Evolutionary conservation across 2,888 invertebrate species (phyloP).

Genomic region (Clostera curtula): DNA sequence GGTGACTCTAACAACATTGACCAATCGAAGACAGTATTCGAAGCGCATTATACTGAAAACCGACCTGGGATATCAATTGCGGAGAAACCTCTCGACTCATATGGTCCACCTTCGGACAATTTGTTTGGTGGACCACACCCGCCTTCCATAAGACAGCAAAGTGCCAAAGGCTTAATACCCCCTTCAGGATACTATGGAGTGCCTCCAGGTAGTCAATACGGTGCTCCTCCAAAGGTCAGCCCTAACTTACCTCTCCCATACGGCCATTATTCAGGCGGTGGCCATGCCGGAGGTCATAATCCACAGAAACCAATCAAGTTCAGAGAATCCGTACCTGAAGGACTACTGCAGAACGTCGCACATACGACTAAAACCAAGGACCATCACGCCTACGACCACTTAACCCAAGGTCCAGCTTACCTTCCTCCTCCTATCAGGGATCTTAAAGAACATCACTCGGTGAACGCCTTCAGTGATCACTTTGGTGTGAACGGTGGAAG

Average conservation of each 20-base stretch:
- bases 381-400: slow-evolving; percentile 70
- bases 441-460: slow-evolving; percentile 71
- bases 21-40: slow-evolving; percentile 65
- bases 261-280: slow-evolving; percentile 58
- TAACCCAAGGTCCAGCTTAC: slow-evolving; percentile 69
- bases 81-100: slow-evolving; percentile 43
- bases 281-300: slow-evolving; percentile 51
- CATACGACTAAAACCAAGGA: slow-evolving; percentile 78
- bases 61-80: slow-evolving; percentile 22
- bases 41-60: slow-evolving; percentile 66
- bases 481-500: too few species aligned
- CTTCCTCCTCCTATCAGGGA: slow-evolving; percentile 79
- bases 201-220: slow-evolving; percentile 70
- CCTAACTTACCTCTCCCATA: slow-evolving; percentile 58
- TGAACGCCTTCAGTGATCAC: too few species aligned
- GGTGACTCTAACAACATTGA: slow-evolving; percentile 66
- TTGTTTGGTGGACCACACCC: slow-evolving; percentile 55
- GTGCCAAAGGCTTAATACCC: slow-evolving; percentile 71
- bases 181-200: slow-evolving; percentile 78
- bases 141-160: slow-evolving; percentile 49
- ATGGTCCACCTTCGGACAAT: slow-evolving; percentile 62
- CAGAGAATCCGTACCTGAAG: slow-evolving; percentile 83
- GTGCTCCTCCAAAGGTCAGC: slow-evolving; percentile 47
- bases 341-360: slow-evolving; percentile 79
- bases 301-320: slow-evolving; percentile 81